A percentile compares a stretch with the other conserved stretches of the same genome.
phyloP scores from a whole-genome alignment of 2,113 vertebrate species.

The Hyperopisus bebe region DNA sequence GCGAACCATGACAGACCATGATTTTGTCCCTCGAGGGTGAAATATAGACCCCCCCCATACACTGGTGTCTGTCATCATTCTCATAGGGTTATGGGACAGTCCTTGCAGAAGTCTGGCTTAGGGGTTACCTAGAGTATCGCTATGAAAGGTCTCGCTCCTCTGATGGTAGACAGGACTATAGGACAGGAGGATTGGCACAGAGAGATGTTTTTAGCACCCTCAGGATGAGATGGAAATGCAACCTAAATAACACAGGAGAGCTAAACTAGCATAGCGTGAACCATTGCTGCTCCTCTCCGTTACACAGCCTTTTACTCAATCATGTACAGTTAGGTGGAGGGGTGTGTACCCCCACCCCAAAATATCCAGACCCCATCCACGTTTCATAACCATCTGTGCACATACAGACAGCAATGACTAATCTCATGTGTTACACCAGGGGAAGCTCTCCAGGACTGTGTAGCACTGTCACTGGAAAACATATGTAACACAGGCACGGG shows the following conservation, averaged over 20 bases:
- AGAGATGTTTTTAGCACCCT: not conserved
- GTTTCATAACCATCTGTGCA: not conserved
- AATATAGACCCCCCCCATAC: not conserved
- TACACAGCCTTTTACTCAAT: not conserved
- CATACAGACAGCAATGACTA: not conserved
- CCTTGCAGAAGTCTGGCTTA: not conserved
- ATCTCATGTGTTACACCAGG: not conserved
- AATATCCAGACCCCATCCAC: not conserved
- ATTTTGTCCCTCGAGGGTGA: not conserved
- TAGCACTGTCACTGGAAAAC: slow-evolving; percentile 1
- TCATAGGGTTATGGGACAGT: not conserved
- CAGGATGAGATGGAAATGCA: not conserved
- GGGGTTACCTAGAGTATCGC: not conserved
- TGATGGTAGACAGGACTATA: not conserved
- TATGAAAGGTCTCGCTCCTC: not conserved
- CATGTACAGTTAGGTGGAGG: not conserved
- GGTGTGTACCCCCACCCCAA: not conserved
- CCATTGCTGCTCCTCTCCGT: not conserved
- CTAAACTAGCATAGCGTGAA: not conserved
- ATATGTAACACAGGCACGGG: slow-evolving; percentile 41
- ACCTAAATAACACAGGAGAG: not conserved
- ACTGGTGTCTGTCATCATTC: not conserved
- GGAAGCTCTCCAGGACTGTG: not conserved
- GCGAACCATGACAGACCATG: not conserved
- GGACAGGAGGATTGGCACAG: not conserved